A percentile compares a stretch with the other conserved stretches of the same genome.
phyloP scores from a whole-genome alignment of 2,797 vertebrate species.

The Parotocinclus haroldoi region DNA sequence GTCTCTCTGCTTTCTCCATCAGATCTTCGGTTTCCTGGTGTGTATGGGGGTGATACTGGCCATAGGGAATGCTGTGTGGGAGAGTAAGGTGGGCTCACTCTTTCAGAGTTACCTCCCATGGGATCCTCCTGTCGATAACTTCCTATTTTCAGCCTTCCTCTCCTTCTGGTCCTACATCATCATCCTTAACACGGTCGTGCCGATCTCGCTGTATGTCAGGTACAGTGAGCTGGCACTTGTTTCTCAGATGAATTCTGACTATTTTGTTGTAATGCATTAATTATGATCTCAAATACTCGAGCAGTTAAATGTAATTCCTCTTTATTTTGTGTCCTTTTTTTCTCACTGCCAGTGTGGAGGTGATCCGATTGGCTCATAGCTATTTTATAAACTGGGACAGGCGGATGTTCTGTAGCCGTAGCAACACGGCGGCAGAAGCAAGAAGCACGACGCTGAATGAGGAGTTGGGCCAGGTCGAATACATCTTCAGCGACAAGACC shows the following conservation, averaged over 20 bases:
- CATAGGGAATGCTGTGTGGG: slow-evolving; percentile 91
- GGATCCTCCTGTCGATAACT: slow-evolving; percentile 86
- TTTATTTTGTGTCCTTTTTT: no score
- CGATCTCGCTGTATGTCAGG: slow-evolving; percentile 95
- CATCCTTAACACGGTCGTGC: slow-evolving; percentile 96
- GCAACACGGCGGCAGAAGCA: slow-evolving; percentile 81
- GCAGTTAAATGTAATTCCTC: no score
- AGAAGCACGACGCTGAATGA: slow-evolving; percentile 90
- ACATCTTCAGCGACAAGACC: slow-evolving; percentile 93
- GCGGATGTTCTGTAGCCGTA: slow-evolving; percentile 85
- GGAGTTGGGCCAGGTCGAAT: slow-evolving; percentile 93
- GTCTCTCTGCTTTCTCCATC: not conserved
- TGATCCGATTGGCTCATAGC: slow-evolving; percentile 91
- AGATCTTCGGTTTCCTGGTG: slow-evolving; percentile 94
- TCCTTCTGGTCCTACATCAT: slow-evolving; percentile 96
- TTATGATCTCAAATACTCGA: no score
- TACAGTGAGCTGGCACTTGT: no score
- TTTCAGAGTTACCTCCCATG: slow-evolving; percentile 94
- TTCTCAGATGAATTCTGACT: no score
- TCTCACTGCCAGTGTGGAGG: slow-evolving; percentile 93
- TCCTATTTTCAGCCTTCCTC: slow-evolving; percentile 88
- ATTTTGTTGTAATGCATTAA: no score
- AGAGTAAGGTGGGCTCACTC: slow-evolving; percentile 82
- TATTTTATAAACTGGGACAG: slow-evolving; percentile 97
- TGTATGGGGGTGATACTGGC: slow-evolving; percentile 94